Evolutionary conservation across 2,888 invertebrate species (phyloP).

Genomic region (Psylliodes chrysocephalus): DNA sequence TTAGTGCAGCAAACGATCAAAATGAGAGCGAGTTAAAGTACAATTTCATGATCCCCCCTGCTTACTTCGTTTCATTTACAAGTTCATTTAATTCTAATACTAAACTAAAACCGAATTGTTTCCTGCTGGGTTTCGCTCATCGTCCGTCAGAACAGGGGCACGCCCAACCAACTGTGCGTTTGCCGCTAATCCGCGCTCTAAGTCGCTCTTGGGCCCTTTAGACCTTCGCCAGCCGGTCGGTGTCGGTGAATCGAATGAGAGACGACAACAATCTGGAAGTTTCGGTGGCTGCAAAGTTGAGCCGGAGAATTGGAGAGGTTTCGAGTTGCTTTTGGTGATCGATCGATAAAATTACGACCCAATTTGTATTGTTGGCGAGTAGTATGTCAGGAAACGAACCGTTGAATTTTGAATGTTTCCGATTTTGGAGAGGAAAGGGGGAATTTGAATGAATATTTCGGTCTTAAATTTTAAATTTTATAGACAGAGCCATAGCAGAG

Average conservation of each 20-base stretch:
- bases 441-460: too few species aligned
- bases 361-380: slow-evolving; percentile 10
- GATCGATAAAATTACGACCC: slow-evolving; percentile 20
- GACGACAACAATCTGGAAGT: slow-evolving; percentile 23
- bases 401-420: neutral
- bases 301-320: slow-evolving; percentile 6
- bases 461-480: too few species aligned
- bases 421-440: too few species aligned
- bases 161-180: neutral
- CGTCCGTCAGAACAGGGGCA: neutral
- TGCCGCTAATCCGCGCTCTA: neutral
- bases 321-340: slow-evolving; percentile 8
- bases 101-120: too few species aligned
- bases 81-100: too few species aligned
- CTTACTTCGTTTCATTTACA: too few species aligned
- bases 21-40: too few species aligned
- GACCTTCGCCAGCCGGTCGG: slow-evolving; percentile 3
- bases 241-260: slow-evolving; percentile 7
- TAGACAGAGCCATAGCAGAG: too few species aligned
- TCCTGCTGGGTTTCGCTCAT: too few species aligned
- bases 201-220: neutral
- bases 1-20: too few species aligned
- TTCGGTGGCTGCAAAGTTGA: slow-evolving; percentile 18
- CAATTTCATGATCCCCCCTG: too few species aligned
- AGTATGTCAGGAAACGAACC: neutral